Conservation (phyloP, 2,797 vertebrate genomes). For the Fundulus diaphanus region DNA sequence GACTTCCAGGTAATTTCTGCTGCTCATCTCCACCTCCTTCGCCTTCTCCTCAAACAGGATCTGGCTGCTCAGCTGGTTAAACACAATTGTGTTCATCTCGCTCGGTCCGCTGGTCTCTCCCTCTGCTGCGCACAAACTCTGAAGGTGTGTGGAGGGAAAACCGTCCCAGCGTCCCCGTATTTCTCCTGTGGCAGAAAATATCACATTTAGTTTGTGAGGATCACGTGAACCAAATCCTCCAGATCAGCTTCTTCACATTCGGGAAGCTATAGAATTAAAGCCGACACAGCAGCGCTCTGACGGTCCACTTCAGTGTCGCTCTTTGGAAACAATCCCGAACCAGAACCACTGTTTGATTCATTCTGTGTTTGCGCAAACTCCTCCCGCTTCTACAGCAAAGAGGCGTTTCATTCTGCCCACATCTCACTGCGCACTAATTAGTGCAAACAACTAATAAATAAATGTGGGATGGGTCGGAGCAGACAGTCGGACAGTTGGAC, state of each 20-base stretch:
- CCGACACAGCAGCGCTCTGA: background rate
- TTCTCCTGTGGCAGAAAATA: conserved; percentile 68
- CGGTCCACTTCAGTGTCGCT: background rate
- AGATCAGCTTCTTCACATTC: background rate
- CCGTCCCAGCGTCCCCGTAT: conserved; percentile 61
- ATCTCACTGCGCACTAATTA: background rate
- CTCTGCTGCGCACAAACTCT: conserved; percentile 36
- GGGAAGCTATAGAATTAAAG: background rate
- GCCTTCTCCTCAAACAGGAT: conserved; percentile 93
- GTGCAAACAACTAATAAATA: background rate
- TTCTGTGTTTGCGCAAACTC: background rate
- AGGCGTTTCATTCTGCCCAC: background rate
- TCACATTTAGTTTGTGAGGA: background rate
- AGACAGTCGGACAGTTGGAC: background rate
- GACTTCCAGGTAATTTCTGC: conserved; percentile 90
- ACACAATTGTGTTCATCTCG: conserved; percentile 95
- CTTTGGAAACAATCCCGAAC: background rate
- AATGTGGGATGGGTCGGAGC: background rate
- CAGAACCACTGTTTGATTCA: background rate
- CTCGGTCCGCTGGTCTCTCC: conserved; percentile 45
- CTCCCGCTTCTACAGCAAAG: background rate
- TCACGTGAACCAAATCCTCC: background rate
- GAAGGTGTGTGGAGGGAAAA: background rate
- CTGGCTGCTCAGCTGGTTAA: conserved; percentile 92
- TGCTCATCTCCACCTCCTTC: conserved; percentile 87